Evolutionary conservation across 1,140 invertebrate genomes (phyloP).

Genomic region (Calliphora vicina): DNA sequence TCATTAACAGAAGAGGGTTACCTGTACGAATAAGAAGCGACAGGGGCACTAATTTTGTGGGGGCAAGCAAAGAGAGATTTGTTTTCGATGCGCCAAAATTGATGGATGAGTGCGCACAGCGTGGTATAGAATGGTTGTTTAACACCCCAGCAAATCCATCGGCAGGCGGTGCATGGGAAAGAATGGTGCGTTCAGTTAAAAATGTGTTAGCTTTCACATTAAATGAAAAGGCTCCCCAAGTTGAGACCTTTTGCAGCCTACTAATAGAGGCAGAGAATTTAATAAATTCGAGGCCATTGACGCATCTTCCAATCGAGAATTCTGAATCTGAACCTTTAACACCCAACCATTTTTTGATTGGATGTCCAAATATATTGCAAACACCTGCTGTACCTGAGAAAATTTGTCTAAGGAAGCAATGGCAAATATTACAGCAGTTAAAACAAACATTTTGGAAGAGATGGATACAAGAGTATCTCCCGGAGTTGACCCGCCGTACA

Average conservation of each 20-base stretch:
- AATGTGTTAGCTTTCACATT: slow-evolving; percentile 44
- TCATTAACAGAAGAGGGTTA: slow-evolving; percentile 29
- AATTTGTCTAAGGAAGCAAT: slow-evolving; percentile 35
- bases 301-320: slow-evolving; percentile 47
- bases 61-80: slow-evolving; percentile 19
- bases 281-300: slow-evolving; percentile 46
- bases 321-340: slow-evolving; percentile 48
- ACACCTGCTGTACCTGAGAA: slow-evolving; percentile 10
- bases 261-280: slow-evolving; percentile 39
- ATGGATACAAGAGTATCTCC: slow-evolving; percentile 46
- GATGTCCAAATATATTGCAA: slow-evolving; percentile 41
- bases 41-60: slow-evolving; percentile 34
- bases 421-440: slow-evolving; percentile 40
- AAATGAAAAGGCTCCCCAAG: slow-evolving; percentile 17
- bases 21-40: slow-evolving; percentile 1
- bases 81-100: slow-evolving; percentile 11
- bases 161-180: slow-evolving; percentile 61
- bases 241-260: slow-evolving; percentile 28
- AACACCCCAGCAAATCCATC: background rate
- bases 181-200: slow-evolving; percentile 58
- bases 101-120: background rate
- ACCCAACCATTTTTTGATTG: slow-evolving; percentile 53
- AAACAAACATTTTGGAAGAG: slow-evolving; percentile 41
- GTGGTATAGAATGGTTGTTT: background rate
- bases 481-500: background rate